These are phyloP conservation scores for Mustela lutreola DNA, from an alignment of 2,113 vertebrate species.

Conservation along the genomic window DNA sequence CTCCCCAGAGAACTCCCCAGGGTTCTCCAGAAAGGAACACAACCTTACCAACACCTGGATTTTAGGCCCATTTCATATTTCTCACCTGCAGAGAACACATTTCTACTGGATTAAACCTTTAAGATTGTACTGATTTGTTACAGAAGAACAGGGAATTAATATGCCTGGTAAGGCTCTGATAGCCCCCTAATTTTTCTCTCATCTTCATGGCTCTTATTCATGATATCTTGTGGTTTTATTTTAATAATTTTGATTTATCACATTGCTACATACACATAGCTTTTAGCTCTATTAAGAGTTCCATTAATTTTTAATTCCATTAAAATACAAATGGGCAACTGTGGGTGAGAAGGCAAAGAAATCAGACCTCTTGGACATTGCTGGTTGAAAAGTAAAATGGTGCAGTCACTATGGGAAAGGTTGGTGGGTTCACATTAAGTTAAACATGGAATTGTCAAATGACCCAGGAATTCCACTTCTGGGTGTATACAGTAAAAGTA, in stretches of 20 bases:
- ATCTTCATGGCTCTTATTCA: not conserved
- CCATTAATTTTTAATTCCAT: not conserved
- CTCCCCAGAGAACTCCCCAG: not conserved
- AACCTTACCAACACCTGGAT: not conserved
- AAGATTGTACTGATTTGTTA: not conserved
- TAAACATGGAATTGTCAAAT: not conserved
- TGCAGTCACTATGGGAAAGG: not conserved
- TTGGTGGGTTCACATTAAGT: not conserved
- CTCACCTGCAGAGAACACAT: not conserved
- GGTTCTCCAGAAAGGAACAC: not conserved
- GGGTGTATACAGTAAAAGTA: not conserved
- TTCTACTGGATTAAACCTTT: not conserved
- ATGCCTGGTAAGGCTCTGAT: not conserved
- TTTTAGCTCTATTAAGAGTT: constrained; percentile 25
- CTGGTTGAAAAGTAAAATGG: not conserved
- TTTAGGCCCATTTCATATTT: not conserved
- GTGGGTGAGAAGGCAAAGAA: not conserved
- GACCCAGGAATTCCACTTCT: not conserved
- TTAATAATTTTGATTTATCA: constrained; percentile 8
- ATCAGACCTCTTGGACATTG: not conserved
- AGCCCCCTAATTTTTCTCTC: not conserved
- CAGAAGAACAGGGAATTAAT: not conserved
- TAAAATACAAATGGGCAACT: not conserved
- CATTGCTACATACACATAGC: not conserved
- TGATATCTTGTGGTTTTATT: not conserved